Conservation (phyloP, 2,888 invertebrate genomes). For the Drosophila yooni region DNA sequence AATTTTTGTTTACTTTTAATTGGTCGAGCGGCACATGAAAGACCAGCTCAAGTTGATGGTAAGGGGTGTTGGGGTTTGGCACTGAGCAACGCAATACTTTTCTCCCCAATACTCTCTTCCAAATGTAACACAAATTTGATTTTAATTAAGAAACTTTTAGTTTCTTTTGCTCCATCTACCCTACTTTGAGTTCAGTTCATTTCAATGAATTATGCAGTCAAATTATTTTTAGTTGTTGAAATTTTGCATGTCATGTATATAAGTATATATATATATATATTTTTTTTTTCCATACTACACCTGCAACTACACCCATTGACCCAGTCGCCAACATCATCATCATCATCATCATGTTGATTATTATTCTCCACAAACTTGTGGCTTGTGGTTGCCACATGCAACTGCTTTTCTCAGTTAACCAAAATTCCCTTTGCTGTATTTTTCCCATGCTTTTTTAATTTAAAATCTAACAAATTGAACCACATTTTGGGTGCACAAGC, state of each 20-base stretch:
- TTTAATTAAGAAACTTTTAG: constrained; percentile 53
- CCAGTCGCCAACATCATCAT: constrained; percentile 8
- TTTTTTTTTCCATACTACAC: neutral
- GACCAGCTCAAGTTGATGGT: neutral
- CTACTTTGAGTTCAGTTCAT: constrained; percentile 13
- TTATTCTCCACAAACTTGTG: neutral
- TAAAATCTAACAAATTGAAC: constrained; percentile 1
- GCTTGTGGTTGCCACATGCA: constrained; percentile 14
- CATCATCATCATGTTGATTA: neutral
- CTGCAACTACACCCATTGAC: constrained; percentile 12
- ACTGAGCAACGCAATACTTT: constrained; percentile 13
- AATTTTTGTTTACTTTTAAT: constrained; percentile 83
- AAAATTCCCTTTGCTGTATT: neutral
- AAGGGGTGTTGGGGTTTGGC: neutral
- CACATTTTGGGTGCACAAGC: neutral
- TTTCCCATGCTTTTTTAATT: constrained; percentile 3
- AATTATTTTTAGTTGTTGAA: constrained; percentile 6
- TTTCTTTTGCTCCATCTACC: constrained; percentile 7
- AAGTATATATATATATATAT: neutral
- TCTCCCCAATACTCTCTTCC: neutral
- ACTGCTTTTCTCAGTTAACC: neutral
- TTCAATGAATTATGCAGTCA: constrained; percentile 19
- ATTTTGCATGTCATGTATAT: neutral
- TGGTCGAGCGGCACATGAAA: constrained; percentile 46
- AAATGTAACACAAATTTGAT: constrained; percentile 55